phyloP scores from a whole-genome alignment of 2,888 invertebrate species.

The Holacanthella duospinosa region DNA sequence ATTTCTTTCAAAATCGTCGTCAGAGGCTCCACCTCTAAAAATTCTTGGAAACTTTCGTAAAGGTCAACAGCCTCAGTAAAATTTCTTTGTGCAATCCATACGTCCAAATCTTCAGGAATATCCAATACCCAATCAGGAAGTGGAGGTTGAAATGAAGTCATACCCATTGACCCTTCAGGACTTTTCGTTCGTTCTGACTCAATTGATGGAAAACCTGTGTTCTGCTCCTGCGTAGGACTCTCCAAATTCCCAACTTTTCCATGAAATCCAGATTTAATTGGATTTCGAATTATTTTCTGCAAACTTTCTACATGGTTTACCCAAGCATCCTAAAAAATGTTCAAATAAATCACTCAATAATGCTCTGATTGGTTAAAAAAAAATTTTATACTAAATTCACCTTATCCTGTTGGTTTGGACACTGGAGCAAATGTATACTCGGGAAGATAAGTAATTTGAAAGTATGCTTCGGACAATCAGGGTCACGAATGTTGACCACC shows the following conservation, averaged over 20 bases:
- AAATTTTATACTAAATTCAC: constrained; percentile 13
- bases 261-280: constrained; percentile 11
- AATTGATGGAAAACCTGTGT: constrained; percentile 41
- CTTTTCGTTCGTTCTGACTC: constrained; percentile 40
- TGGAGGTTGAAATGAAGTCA: constrained; percentile 20
- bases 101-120: constrained; percentile 86
- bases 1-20: constrained; percentile 46
- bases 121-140: constrained; percentile 70
- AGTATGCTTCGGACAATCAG: constrained; percentile 79
- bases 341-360: no score
- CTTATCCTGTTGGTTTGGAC: constrained; percentile 37
- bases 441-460: constrained; percentile 91
- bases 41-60: constrained; percentile 35
- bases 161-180: constrained; percentile 32
- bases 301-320: constrained; percentile 32
- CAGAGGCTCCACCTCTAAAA: constrained; percentile 26
- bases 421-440: constrained; percentile 36
- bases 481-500: constrained; percentile 84
- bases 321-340: constrained; percentile 36
- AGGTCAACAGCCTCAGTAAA: constrained; percentile 77
- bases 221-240: constrained; percentile 44
- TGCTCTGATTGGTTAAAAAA: background rate
- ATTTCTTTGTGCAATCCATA: constrained; percentile 86
- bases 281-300: constrained; percentile 36
- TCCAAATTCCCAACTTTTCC: constrained; percentile 17